Conservation (phyloP, 2,113 vertebrate genomes). For the Brachyhypopomus occidentalis region DNA sequence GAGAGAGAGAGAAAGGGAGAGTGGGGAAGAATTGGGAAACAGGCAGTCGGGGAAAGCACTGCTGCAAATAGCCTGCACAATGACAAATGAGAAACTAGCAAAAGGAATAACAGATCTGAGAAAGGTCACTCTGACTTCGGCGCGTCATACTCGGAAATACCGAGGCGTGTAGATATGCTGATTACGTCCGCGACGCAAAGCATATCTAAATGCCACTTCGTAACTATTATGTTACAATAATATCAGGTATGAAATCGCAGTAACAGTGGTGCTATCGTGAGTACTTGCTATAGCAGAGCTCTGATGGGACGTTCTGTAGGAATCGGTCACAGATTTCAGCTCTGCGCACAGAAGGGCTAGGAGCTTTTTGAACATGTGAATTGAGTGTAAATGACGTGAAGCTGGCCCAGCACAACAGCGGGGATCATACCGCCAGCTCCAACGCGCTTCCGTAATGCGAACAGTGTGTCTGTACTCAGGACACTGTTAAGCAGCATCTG, state of each 20-base stretch:
- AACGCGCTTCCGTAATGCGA: background rate
- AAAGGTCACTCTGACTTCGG: slow-evolving; percentile 24
- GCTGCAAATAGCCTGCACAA: background rate
- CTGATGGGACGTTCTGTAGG: no score
- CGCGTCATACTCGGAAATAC: slow-evolving; percentile 6
- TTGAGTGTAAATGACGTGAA: background rate
- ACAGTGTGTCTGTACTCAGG: background rate
- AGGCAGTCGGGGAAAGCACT: background rate
- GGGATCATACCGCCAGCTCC: background rate
- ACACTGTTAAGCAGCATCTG: background rate
- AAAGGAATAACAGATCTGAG: slow-evolving; percentile 22
- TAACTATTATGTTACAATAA: background rate
- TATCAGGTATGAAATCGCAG: background rate
- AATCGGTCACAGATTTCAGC: background rate
- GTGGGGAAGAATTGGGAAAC: background rate
- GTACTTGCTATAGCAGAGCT: no score
- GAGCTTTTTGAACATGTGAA: no score
- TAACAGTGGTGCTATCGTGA: no score
- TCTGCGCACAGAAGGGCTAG: background rate
- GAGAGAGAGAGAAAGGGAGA: background rate
- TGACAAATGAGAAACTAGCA: slow-evolving; percentile 3
- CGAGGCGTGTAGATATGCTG: background rate
- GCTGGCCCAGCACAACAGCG: background rate
- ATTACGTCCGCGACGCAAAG: slow-evolving; percentile 1
- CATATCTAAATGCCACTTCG: slow-evolving; percentile 23